Evolutionary conservation across 2,113 vertebrate species (phyloP), one percentile per base, ranked within the genome.

Genomic region (Globicephala melas): DNA sequence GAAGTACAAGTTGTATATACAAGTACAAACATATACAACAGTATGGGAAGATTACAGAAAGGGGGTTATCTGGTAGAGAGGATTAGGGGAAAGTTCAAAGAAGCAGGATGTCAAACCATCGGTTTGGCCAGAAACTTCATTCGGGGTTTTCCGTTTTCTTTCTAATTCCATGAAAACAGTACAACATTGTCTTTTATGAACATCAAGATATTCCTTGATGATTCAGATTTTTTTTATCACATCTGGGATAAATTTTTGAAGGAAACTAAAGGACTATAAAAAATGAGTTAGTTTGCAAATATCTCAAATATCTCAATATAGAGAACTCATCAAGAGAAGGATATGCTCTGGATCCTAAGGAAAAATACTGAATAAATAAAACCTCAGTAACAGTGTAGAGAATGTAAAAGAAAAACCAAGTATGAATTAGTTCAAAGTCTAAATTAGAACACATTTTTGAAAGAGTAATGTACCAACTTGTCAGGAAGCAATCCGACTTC

Each of bases 261-360:
- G 41, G 50, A 95, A 96, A 95, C 33, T 65, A 94, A 97, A 94
- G 28, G 28, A 76, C 60, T 77, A 36, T 23, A 77, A 89, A 91
- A 83, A 83, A 81, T 84, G 20, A 93, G 20, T 38, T 68, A 31
- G n/a, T 76, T 8, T 89, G n/a, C 60, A 91, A 96, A 71, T 91
- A 84, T 74, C 41, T 95, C 15, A 95, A 74, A 71, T 91, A 88
- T 74, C 50, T 95, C 15, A 95, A 74, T 73, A 81, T 1, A 91
- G 74, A 80, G 71, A 85, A 89, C n/a, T 80, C 36, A 88, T 33
- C 33, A 58, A 84, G 20, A 93, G 23, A 89, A 95, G 28, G 13
- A 77, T 70, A 47, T 81, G 50, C 76, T 95, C 62, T 90, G 47
- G 50, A 41, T 44, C 26, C 25, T 26, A 93, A 41, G 15, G 81